Percentiles rank a stretch among this genome's conserved stretches.
Evolutionary conservation across 2,797 vertebrate genomes (phyloP).

Genomic region (Coregonus ussuriensis): DNA sequence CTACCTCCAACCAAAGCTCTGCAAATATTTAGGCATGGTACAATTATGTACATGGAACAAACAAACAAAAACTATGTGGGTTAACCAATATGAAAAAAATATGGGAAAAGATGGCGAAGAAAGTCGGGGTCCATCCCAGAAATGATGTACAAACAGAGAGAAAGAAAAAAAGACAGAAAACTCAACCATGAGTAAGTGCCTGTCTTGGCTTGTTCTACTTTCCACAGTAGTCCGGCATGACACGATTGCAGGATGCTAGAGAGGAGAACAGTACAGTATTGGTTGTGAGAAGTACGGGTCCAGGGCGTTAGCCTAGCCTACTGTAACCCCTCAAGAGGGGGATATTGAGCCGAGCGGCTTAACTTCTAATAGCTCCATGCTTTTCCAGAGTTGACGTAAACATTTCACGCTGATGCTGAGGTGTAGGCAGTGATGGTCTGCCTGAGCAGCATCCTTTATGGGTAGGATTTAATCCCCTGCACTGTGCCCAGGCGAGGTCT

Average conservation of each 20-base stretch:
- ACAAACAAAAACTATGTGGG: slow-evolving; percentile 49
- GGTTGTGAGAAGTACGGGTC: slow-evolving; percentile 40
- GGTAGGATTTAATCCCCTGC: slow-evolving; percentile 46
- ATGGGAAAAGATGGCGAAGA: slow-evolving; percentile 23
- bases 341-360: slow-evolving; percentile 40
- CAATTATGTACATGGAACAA: slow-evolving; percentile 62
- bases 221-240: slow-evolving; percentile 35
- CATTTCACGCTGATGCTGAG: slow-evolving; percentile 15
- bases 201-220: slow-evolving; percentile 40
- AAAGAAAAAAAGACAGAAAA: slow-evolving; percentile 36
- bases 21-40: slow-evolving; percentile 49
- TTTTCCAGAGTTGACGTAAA: slow-evolving; percentile 62
- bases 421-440: slow-evolving; percentile 43
- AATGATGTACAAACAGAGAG: slow-evolving; percentile 37
- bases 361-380: slow-evolving; percentile 46
- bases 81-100: slow-evolving; percentile 57
- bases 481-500: slow-evolving; percentile 20
- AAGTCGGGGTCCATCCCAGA: slow-evolving; percentile 16
- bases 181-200: slow-evolving; percentile 33
- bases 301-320: slow-evolving; percentile 19
- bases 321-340: slow-evolving; percentile 24
- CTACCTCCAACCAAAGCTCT: slow-evolving; percentile 52
- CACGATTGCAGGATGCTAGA: slow-evolving; percentile 21
- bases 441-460: slow-evolving; percentile 41
- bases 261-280: slow-evolving; percentile 23